Evolutionary conservation across 2,797 vertebrate species (phyloP), one percentile per base, ranked within the genome.

Genomic region (Pangasius krempfi): DNA sequence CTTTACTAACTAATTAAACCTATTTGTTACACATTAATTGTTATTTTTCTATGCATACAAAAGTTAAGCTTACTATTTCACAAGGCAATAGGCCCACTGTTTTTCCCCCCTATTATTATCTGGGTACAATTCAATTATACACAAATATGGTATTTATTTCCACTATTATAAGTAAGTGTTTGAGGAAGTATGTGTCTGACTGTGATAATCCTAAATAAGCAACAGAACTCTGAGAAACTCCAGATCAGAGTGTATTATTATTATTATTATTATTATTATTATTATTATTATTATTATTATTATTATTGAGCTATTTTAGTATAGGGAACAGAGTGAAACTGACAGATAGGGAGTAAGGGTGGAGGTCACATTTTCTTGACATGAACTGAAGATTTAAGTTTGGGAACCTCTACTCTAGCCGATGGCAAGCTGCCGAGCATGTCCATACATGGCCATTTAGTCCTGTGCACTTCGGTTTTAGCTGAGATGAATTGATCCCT

Each of bases 381-480:
- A 62, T 47, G 40, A 47, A 37, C 44, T 44, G 75, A 40, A 81
- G 52, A 81, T 86, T 86, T 89, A 86, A 30, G 25, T 58, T 80
- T 73, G 76, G 64, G 84, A 80, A 52, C 44, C n/a, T 52, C 20
- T 7, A 4, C 22, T 10, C 70, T 37, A 75, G 81, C 56, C 40
- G 12, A 12, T 84, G 72, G 72, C 22, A 85, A 68, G 18, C 58
- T 68, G 33, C 50, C 4, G 16, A 58, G 27, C 88, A 16, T 60
- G 50, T 70, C 33, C 60, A 58, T 81, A 12, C 50, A 44, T 58
- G 54, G 52, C 33, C 76, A 62, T 44, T 44, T 44, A n/a, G 58
- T 64, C 37, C 1, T 47, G 80, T 64, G 58, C 7, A 16, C 58
- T 47, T 83, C 6, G 4, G 2, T 44, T 83, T n/a, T 44, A 64